Conservation (phyloP, 2,888 invertebrate species). For the Eristalinus sepulchralis region DNA sequence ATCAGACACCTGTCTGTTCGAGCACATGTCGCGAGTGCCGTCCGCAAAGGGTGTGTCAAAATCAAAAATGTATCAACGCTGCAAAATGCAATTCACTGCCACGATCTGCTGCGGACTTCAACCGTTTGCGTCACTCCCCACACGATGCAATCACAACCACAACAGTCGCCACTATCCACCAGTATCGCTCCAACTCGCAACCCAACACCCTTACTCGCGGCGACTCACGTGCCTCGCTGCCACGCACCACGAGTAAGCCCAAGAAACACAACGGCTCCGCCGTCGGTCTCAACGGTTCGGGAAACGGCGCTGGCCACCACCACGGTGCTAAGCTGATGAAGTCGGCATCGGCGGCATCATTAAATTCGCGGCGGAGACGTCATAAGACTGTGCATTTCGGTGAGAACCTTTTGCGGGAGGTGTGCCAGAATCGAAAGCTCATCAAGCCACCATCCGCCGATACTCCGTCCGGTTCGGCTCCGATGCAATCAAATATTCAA, state of each 20-base stretch:
- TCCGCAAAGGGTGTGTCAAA: constrained; percentile 79
- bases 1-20: constrained; percentile 75
- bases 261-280: constrained; percentile 65
- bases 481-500: constrained; percentile 88
- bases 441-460: constrained; percentile 80
- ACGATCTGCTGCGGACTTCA: constrained; percentile 80
- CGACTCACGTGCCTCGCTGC: constrained; percentile 78
- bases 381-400: constrained; percentile 91
- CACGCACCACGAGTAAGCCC: constrained; percentile 71
- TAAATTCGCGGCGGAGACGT: constrained; percentile 86
- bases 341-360: constrained; percentile 84
- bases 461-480: constrained; percentile 80
- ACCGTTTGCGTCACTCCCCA: constrained; percentile 76
- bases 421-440: constrained; percentile 86
- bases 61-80: constrained; percentile 80
- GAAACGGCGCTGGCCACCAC: constrained; percentile 67
- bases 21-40: constrained; percentile 80
- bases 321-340: constrained; percentile 78
- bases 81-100: constrained; percentile 82
- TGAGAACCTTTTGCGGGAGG: constrained; percentile 88
- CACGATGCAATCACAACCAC: constrained; percentile 56
- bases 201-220: constrained; percentile 79
- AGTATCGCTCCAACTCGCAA: constrained; percentile 80
- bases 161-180: constrained; percentile 69
- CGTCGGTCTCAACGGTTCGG: constrained; percentile 73